Evolutionary conservation across 2,888 invertebrate genomes (phyloP).

Genomic region (Stomorhina lunata): DNA sequence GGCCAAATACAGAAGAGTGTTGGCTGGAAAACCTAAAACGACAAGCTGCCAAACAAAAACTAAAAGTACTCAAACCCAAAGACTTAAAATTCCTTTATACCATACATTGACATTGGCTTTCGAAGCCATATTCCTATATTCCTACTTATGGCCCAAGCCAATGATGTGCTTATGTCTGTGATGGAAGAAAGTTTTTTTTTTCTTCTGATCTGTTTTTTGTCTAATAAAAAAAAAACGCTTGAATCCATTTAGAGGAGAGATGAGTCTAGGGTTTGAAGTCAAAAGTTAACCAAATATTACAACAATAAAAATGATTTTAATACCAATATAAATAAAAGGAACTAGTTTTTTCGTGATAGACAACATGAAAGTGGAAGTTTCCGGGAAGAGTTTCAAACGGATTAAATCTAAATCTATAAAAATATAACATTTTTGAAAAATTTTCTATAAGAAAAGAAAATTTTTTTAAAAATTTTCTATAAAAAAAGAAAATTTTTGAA

Average conservation of each 20-base stretch:
- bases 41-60: constrained; percentile 23
- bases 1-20: constrained; percentile 14
- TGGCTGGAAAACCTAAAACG: background rate
- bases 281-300: constrained; percentile 51
- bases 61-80: constrained; percentile 9
- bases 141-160: constrained; percentile 30
- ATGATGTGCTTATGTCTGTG: constrained; percentile 47
- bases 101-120: constrained; percentile 52
- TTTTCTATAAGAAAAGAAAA: too few relatives aligned
- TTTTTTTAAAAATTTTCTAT: too few relatives aligned
- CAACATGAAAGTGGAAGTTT: background rate
- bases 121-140: constrained; percentile 20
- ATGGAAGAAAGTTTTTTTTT: constrained; percentile 32
- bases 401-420: too few relatives aligned
- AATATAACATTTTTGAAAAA: too few relatives aligned
- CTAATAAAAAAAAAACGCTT: constrained; percentile 27
- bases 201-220: background rate
- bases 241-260: constrained; percentile 22
- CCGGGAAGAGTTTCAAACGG: background rate
- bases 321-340: background rate
- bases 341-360: background rate
- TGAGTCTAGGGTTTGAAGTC: background rate
- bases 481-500: too few relatives aligned
- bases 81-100: constrained; percentile 41
- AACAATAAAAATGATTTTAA: constrained; percentile 30